Evolutionary conservation across 37 sponge, comb jelly and placozoan species (phyloP), one percentile per base, ranked within the genome.

Genomic region (Lycopodina hypogea): DNA sequence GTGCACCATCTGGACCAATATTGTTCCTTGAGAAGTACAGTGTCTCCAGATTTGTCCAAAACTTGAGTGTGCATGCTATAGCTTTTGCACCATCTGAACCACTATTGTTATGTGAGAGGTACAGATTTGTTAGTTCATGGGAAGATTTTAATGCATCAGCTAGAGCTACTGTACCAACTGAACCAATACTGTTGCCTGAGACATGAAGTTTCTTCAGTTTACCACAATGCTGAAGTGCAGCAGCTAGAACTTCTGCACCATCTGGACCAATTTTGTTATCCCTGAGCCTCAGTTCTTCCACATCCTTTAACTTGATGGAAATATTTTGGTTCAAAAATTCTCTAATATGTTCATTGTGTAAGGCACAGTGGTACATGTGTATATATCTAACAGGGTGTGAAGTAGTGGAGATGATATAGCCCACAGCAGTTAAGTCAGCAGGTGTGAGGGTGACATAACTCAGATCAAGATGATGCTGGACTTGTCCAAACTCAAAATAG

Each of bases 1-100:
- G 7, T 28, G 66, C 66, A 65, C 66, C 66, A 65, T 30, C 66
- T 32, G 4, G 2, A 65, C 66, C 59, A 58, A n/a, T n/a, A n/a
- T 6, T 21, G 24, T 60, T 60, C 19, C 8, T 6, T 21, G 61
- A 11, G 24, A 60, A 28, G 24, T 60, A 26, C 61, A 60, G 61
- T 60, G 61, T 60, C 23, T 60, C 26, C 18, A 60, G 61, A 28
- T 22, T 60, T 6, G 8, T 11, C 6, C 61, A 60, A 28, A 26
- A 6, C 23, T 22, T 60, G 6, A 60, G 61, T 26, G n/a, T n/a
- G n/a, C n/a, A n/a, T n/a, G n/a, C 15, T 52, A 60, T 23, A 60
- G 61, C 61, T 17, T n/a, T 60, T 8, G 61, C 61, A n/a, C 61
- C 61, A 60, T 11, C 24, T 7, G 18, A 7, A 11, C 24, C 61